phyloP scores from a whole-genome alignment of 2,113 vertebrate genomes.

The Festucalex cinctus region DNA sequence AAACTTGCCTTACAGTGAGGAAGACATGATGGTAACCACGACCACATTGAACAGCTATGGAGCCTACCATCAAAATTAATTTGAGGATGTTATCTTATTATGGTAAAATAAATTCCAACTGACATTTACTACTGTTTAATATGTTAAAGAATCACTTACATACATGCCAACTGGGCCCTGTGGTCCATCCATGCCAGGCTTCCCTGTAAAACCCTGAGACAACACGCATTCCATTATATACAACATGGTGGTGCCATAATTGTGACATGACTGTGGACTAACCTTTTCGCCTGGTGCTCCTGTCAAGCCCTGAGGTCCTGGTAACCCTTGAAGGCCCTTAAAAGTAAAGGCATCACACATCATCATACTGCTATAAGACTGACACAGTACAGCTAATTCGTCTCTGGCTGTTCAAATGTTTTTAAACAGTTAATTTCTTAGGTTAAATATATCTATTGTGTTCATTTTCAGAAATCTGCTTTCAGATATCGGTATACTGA shows the following conservation, averaged over 20 bases:
- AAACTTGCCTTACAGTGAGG: too few relatives aligned
- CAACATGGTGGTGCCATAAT: background rate
- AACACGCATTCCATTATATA: constrained; percentile 16
- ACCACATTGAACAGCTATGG: background rate
- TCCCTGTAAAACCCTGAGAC: constrained; percentile 81
- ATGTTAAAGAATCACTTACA: constrained; percentile 76
- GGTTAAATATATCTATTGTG: background rate
- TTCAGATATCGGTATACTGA: background rate
- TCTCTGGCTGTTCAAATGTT: background rate
- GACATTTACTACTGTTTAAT: background rate
- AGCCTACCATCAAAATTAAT: background rate
- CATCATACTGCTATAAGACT: background rate
- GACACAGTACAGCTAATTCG: background rate
- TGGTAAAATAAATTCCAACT: background rate
- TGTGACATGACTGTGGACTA: constrained; percentile 23
- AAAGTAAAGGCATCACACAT: constrained; percentile 7
- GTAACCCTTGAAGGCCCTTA: constrained; percentile 75
- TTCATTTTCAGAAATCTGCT: background rate
- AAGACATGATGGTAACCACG: too few relatives aligned
- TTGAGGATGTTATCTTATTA: background rate
- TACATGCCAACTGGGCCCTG: constrained; percentile 85
- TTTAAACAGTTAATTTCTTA: background rate
- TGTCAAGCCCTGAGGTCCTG: constrained; percentile 64
- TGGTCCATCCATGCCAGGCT: constrained; percentile 75
- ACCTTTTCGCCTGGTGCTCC: constrained; percentile 77